Evolutionary conservation across 2,113 vertebrate genomes (phyloP).

Genomic region (Neotoma lepida): DNA sequence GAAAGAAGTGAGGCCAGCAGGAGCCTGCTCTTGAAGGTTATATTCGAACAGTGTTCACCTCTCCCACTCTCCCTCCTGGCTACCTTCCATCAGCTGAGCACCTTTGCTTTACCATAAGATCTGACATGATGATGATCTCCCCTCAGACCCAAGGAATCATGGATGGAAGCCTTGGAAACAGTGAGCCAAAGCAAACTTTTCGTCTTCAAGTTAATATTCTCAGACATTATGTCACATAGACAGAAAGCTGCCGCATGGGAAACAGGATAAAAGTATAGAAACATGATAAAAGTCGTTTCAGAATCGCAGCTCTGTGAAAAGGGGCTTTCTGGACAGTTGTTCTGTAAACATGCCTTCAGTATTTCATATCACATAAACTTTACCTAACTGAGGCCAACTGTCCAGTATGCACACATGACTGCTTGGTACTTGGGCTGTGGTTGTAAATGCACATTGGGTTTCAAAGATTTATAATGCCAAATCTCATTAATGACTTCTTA

Average conservation of each 20-base stretch:
- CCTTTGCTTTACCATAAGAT: not conserved
- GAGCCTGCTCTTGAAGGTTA: no score
- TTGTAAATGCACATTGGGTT: not conserved
- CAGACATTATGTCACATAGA: not conserved
- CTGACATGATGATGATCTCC: not conserved
- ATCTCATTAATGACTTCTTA: not conserved
- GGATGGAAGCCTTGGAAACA: not conserved
- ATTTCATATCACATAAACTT: not conserved
- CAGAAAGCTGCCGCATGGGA: not conserved
- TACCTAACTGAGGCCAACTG: not conserved
- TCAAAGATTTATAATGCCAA: not conserved
- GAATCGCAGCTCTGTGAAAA: slow-evolving; percentile 30
- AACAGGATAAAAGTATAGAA: slow-evolving; percentile 8
- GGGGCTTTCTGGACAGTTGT: slow-evolving; percentile 7
- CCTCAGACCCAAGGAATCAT: not conserved
- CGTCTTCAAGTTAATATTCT: not conserved
- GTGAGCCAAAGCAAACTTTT: not conserved
- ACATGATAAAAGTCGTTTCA: slow-evolving; percentile 18
- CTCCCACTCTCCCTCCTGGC: not conserved
- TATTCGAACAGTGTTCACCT: not conserved
- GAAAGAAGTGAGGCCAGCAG: not conserved
- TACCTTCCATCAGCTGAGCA: not conserved
- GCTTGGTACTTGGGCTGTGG: not conserved
- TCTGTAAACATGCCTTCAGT: not conserved
- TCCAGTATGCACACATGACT: not conserved